Evolutionary conservation across 1,140 invertebrate species (phyloP), one percentile per base, ranked within the genome.

Genomic region (Diorhabda sublineata): DNA sequence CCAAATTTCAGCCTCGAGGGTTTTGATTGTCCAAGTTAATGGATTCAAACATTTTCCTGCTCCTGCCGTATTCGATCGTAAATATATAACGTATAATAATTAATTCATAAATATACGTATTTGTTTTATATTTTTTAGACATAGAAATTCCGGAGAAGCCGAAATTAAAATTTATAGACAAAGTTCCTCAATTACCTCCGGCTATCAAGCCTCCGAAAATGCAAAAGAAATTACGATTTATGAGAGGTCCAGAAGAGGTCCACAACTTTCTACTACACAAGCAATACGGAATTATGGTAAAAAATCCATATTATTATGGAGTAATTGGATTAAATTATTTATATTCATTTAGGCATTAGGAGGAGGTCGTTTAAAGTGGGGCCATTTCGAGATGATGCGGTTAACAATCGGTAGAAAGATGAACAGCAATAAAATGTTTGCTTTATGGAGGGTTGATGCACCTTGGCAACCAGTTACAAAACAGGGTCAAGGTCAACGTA

Each of bases 391-490:
- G 84, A 91, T 95, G 88, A 87, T 96, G 26, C 87, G 97, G 78
- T 81, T 93, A 41, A 86, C 85, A 44, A 84, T 96, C 44, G 87
- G 89, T 59, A 84, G 90, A 61, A 90, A 91, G 74, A 87, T 98
- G 74, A 90, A 97, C 76, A 80, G 84, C 42, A 87, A 85, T 66
- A 87, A 86, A 73, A 94, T 92, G 88, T 98, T 98, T 87, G 95
- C 95, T n/a, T 85, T 96, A 44, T 99, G 96, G 96, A 85, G 98
- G 74, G 83, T 99, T 2, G 94, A 96, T 80, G 82, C 94, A 1
- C 96, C 97, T 1, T 99, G 97, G 97, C 95, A 98, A 79, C 91
- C 97, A 7, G 81, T 97, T 4, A 93, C 95, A 0, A 96, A 92
- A 80, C 97, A 97, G 81, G 91, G 93, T 1, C 89, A 90, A 82